Conservation (phyloP, 1,140 invertebrate species). For the Augochlora pura region DNA sequence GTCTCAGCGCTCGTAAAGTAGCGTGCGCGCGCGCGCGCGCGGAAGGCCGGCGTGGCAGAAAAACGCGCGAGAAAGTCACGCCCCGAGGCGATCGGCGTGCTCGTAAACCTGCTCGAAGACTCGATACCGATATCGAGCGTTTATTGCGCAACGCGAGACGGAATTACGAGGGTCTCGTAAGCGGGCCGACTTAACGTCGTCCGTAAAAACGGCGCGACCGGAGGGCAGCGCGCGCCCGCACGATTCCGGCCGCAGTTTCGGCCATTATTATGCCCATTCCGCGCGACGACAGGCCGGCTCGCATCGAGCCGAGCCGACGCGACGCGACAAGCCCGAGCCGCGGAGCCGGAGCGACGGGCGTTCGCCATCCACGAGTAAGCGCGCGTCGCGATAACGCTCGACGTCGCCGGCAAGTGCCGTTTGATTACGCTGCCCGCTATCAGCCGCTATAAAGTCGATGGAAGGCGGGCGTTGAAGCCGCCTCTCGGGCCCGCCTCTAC, state of each 20-base stretch:
- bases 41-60: not conserved
- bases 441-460: constrained; percentile 70
- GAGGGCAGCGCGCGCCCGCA: not conserved
- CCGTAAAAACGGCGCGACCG: constrained; percentile 5
- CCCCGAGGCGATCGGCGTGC: constrained; percentile 23
- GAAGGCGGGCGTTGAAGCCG: constrained; percentile 75
- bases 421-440: constrained; percentile 70
- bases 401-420: constrained; percentile 64
- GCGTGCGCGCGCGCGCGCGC: not conserved
- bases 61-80: constrained; percentile 29
- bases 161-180: constrained; percentile 27
- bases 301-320: too few species aligned
- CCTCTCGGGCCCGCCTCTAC: constrained; percentile 74
- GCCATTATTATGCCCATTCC: constrained; percentile 39
- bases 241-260: constrained; percentile 31
- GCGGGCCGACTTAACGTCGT: constrained; percentile 22
- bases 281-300: constrained; percentile 5
- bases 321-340: not conserved
- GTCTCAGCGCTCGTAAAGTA: not conserved
- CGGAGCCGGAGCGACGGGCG: not conserved
- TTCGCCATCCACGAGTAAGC: constrained; percentile 3
- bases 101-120: constrained; percentile 23
- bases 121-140: constrained; percentile 25
- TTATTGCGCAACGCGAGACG: constrained; percentile 17
- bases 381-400: constrained; percentile 44